phyloP scores from a whole-genome alignment of 1,140 invertebrate species.

The Caenorhabditis remanei region DNA sequence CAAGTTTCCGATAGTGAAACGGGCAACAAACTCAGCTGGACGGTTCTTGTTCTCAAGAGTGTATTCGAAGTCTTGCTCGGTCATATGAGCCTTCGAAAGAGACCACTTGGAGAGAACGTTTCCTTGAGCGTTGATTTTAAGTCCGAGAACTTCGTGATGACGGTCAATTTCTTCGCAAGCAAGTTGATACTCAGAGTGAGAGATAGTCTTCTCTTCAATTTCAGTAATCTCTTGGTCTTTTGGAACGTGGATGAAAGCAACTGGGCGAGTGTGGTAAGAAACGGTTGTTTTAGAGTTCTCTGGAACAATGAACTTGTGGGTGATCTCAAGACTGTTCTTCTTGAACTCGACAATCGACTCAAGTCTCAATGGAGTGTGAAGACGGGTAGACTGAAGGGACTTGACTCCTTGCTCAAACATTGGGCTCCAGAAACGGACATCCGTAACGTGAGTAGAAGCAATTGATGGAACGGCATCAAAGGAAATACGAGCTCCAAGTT shows the following conservation, averaged over 20 bases:
- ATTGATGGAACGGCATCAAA: slow-evolving; percentile 62
- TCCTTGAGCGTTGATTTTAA: slow-evolving; percentile 13
- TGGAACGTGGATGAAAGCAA: slow-evolving; percentile 64
- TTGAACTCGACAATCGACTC: slow-evolving; percentile 46
- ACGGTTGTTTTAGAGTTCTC: slow-evolving; percentile 63
- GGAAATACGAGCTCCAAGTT: slow-evolving; percentile 45
- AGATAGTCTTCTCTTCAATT: slow-evolving; percentile 66
- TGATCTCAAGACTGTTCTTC: slow-evolving; percentile 53
- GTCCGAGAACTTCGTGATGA: slow-evolving; percentile 10
- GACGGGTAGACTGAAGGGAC: slow-evolving; percentile 56
- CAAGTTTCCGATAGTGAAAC: slow-evolving; percentile 4
- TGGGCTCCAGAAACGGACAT: slow-evolving; percentile 62
- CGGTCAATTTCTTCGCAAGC: not conserved
- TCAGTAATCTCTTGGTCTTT: slow-evolving; percentile 54
- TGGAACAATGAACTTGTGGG: slow-evolving; percentile 36
- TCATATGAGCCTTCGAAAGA: slow-evolving; percentile 16
- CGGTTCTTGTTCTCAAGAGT: slow-evolving; percentile 23
- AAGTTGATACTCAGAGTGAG: slow-evolving; percentile 35
- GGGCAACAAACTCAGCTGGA: slow-evolving; percentile 8
- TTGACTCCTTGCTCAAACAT: slow-evolving; percentile 66
- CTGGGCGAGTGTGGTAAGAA: slow-evolving; percentile 62
- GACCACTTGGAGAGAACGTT: slow-evolving; percentile 25
- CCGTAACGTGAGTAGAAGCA: slow-evolving; percentile 58
- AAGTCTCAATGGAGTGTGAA: slow-evolving; percentile 63
- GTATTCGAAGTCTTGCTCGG: slow-evolving; percentile 46